phyloP scores from a whole-genome alignment of 2,113 vertebrate species.

The Siniperca chuatsi region DNA sequence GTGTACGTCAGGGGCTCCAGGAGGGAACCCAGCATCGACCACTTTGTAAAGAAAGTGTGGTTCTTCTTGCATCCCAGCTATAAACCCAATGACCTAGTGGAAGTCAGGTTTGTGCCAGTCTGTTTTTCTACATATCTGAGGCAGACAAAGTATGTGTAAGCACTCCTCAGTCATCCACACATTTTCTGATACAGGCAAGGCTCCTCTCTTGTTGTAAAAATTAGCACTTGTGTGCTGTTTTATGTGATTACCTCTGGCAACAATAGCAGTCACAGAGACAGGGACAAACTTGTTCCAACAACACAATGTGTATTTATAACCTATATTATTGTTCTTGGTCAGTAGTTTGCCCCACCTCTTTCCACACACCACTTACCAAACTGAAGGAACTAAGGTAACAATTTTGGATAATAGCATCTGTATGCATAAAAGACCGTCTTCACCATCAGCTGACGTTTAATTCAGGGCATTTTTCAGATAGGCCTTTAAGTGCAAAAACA shows the following conservation, averaged over 20 bases:
- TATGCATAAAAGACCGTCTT: neutral
- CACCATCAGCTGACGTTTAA: neutral
- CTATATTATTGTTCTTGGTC: constrained; percentile 10
- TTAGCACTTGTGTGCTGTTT: constrained; percentile 4
- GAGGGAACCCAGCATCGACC: constrained; percentile 95
- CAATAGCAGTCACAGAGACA: constrained; percentile 15
- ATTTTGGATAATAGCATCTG: constrained; percentile 10
- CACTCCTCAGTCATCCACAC: neutral
- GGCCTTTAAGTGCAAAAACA: neutral
- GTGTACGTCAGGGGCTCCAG: constrained; percentile 96
- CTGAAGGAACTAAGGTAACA: constrained; percentile 16
- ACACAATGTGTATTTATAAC: constrained; percentile 35
- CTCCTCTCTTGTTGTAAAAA: constrained; percentile 6
- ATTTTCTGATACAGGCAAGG: neutral
- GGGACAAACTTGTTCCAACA: constrained; percentile 31
- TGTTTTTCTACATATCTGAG: constrained; percentile 1
- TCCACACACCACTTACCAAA: constrained; percentile 9
- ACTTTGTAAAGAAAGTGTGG: constrained; percentile 99
- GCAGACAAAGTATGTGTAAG: neutral
- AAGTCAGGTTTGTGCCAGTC: constrained; percentile 91
- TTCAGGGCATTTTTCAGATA: constrained; percentile 13
- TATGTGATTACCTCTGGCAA: constrained; percentile 33
- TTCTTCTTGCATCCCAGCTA: constrained; percentile 99
- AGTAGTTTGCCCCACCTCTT: constrained; percentile 36
- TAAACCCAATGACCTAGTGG: constrained; percentile 98